Conservation (phyloP, 2,797 vertebrate species). For the Ciconia nigra region DNA sequence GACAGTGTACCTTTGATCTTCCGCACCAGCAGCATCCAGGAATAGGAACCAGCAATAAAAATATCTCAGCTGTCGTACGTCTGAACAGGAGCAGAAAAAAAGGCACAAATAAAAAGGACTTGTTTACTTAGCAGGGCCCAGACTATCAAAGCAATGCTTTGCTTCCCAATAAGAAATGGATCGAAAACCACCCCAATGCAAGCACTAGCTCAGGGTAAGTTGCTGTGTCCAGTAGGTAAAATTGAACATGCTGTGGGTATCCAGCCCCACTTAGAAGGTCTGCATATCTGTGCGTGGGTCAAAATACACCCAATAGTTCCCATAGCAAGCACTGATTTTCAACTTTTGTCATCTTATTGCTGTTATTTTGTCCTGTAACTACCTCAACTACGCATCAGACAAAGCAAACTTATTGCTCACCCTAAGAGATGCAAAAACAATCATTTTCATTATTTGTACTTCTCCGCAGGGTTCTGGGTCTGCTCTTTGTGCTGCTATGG, state of each 20-base stretch:
- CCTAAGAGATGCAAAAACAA: not conserved
- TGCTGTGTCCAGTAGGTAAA: not conserved
- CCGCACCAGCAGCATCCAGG: not conserved
- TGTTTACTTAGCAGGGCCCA: not conserved
- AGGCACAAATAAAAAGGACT: not conserved
- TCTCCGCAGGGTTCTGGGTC: not conserved
- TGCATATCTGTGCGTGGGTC: accelerated
- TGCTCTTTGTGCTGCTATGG: not conserved
- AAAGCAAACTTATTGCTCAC: not conserved
- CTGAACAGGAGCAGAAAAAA: not conserved
- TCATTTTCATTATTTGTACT: not conserved
- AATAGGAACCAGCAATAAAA: not conserved
- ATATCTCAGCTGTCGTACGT: not conserved
- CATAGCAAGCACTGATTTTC: not conserved
- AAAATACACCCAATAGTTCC: not conserved
- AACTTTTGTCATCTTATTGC: not conserved
- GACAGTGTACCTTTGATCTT: not conserved
- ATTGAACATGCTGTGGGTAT: accelerated
- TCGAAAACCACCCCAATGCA: not conserved
- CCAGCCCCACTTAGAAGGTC: not conserved
- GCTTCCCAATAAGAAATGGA: not conserved
- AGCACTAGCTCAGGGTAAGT: not conserved
- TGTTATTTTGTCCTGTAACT: not conserved
- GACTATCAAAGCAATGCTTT: not conserved
- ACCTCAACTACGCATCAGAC: not conserved